Conservation (phyloP, 2,888 invertebrate species). For the Cerastis rubricosa region DNA sequence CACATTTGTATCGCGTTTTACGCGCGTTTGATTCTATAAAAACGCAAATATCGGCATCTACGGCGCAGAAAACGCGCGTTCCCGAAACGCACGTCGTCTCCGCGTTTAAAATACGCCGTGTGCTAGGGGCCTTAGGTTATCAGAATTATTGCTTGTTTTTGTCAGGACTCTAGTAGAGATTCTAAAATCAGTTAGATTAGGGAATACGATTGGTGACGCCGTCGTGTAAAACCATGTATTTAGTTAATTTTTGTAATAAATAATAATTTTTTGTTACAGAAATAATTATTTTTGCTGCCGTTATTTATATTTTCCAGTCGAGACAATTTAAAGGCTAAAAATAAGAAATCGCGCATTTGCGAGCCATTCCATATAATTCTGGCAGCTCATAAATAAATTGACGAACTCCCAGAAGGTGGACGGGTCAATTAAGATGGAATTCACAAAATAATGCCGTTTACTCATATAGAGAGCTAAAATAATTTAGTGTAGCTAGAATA, state of each 20-base stretch:
- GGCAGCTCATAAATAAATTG: conserved; percentile 51
- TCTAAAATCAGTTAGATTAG: background rate
- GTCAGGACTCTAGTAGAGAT: background rate
- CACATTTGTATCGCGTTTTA: no score
- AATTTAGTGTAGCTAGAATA: conserved; percentile 24
- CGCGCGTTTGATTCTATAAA: no score
- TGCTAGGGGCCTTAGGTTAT: no score
- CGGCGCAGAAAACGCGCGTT: no score
- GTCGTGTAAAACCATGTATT: background rate
- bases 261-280: background rate
- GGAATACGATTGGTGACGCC: background rate
- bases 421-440: conserved; percentile 58
- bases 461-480: conserved; percentile 12
- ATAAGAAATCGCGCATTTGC: conserved; percentile 22
- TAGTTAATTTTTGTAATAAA: background rate
- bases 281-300: background rate
- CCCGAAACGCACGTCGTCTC: no score
- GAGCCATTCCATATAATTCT: conserved; percentile 5
- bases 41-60: no score
- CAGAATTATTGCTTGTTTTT: background rate
- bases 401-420: conserved; percentile 46
- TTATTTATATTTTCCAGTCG: background rate
- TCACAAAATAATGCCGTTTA: conserved; percentile 32
- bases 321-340: background rate
- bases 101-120: no score